phyloP scores from a whole-genome alignment of 2,113 vertebrate genomes.

The Leptodactylus fuscus region DNA sequence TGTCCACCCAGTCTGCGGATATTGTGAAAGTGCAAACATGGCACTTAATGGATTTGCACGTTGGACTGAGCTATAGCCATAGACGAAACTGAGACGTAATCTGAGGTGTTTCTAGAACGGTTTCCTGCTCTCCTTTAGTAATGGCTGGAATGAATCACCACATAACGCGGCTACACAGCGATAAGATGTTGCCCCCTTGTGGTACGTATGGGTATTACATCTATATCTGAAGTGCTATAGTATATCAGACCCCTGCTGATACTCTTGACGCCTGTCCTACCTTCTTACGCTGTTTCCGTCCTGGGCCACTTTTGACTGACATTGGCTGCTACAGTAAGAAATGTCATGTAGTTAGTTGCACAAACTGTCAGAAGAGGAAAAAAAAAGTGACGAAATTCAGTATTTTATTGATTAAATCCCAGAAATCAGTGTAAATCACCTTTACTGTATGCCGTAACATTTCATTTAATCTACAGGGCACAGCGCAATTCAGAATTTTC shows the following conservation, averaged over 20 bases:
- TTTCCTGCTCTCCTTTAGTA: not conserved
- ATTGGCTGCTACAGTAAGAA: not conserved
- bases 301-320: not conserved
- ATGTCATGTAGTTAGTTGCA: not conserved
- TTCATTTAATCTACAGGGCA: too few species aligned
- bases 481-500: too few species aligned
- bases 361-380: not conserved
- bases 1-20: not conserved
- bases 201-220: not conserved
- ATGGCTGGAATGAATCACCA: not conserved
- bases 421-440: not conserved
- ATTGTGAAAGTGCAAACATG: not conserved
- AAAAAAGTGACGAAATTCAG: not conserved
- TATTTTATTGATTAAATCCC: not conserved
- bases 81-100: not conserved
- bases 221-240: not conserved
- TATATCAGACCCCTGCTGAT: not conserved
- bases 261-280: too few species aligned
- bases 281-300: too few species aligned
- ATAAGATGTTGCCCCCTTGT: slow-evolving; percentile 13
- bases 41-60: not conserved
- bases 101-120: not conserved
- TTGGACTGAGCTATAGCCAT: not conserved
- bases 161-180: not conserved
- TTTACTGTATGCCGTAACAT: too few species aligned